Evolutionary conservation across 2,888 invertebrate species (phyloP).

Genomic region (Heteromurus nitidus): DNA sequence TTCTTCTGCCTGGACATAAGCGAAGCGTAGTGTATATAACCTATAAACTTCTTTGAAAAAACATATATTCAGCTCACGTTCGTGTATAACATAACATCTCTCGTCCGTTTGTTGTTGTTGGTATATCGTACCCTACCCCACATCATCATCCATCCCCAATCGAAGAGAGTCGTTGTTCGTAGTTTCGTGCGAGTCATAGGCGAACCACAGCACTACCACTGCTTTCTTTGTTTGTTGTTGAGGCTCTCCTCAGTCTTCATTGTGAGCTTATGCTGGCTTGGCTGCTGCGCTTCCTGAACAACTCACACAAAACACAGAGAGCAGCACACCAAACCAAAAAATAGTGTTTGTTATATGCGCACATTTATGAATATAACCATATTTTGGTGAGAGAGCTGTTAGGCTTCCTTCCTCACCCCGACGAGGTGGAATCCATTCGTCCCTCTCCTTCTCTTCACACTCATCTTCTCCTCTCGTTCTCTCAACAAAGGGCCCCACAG

Average conservation of each 20-base stretch:
- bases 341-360: slow-evolving; percentile 13
- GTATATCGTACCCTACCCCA: neutral
- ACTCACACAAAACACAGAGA: no score
- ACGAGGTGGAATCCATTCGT: no score
- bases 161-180: no score
- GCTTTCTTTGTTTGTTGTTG: slow-evolving; percentile 68
- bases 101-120: slow-evolving; percentile 1
- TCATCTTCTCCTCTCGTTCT: no score
- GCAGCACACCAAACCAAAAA: slow-evolving; percentile 14
- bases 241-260: slow-evolving; percentile 63
- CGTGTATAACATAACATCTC: neutral
- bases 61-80: neutral
- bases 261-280: no score
- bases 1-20: neutral
- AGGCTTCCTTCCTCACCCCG: slow-evolving; percentile 65
- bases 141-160: slow-evolving; percentile 9
- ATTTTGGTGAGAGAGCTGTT: no score
- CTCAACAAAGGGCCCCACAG: no score
- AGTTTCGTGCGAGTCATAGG: no score
- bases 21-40: neutral
- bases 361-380: slow-evolving; percentile 9
- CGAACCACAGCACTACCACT: slow-evolving; percentile 57
- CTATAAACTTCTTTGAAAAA: neutral
- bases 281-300: slow-evolving; percentile 51
- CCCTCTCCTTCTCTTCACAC: no score